Percentiles rank a stretch among this genome's conserved stretches.
These are phyloP conservation scores for Araneus ventricosus DNA, from an alignment of 1,140 invertebrate species.

Conservation along the genomic window DNA sequence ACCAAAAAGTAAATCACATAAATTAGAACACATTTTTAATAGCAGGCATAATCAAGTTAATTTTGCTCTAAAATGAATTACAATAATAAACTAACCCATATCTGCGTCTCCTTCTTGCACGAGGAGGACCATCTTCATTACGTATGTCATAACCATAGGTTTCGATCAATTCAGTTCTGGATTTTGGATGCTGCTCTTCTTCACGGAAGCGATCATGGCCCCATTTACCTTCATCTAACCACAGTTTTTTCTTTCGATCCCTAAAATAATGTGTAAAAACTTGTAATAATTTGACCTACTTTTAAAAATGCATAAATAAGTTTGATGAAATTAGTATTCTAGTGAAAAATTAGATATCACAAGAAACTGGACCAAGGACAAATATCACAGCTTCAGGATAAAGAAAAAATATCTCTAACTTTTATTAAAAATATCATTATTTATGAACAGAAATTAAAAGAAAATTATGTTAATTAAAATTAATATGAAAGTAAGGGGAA, in stretches of 20 bases:
- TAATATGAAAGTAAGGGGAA: no score
- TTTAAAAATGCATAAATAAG: no score
- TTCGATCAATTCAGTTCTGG: slow-evolving; percentile 90
- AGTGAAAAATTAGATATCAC: no score
- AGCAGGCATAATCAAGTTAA: neutral
- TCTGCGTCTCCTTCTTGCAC: slow-evolving; percentile 89
- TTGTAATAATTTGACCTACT: no score
- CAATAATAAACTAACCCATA: slow-evolving; percentile 85
- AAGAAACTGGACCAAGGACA: no score
- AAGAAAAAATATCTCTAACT: no score
- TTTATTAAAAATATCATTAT: no score
- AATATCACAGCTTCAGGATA: no score
- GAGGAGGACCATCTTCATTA: slow-evolving; percentile 93
- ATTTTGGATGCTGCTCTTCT: slow-evolving; percentile 90
- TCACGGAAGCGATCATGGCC: slow-evolving; percentile 94
- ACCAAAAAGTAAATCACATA: no score
- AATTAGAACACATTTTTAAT: neutral
- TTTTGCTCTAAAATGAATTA: neutral
- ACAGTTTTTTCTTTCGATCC: slow-evolving; percentile 80
- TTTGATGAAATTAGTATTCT: no score
- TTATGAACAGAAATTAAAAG: no score
- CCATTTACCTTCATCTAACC: slow-evolving; percentile 88
- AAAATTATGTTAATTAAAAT: no score
- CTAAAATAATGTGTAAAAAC: neutral
- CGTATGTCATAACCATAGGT: slow-evolving; percentile 97